phyloP scores from a whole-genome alignment of 2,797 vertebrate species.

The Knipowitschia caucasica region DNA sequence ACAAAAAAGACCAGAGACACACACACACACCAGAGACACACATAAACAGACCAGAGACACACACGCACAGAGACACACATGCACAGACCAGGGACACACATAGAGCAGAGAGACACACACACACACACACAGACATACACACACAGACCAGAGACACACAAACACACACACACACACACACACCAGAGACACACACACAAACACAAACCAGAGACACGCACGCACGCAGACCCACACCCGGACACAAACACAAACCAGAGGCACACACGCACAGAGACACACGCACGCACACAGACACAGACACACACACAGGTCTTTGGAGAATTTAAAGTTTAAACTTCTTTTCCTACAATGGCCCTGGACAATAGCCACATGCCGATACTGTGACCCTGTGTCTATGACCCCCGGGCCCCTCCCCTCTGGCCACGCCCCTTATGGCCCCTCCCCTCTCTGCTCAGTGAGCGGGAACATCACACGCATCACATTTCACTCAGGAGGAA shows the following conservation, averaged over 20 bases:
- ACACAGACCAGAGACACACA: no score
- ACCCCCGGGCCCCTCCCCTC: constrained; percentile 37
- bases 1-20: constrained; percentile 41
- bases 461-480: constrained; percentile 44
- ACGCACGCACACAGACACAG: constrained; percentile 42
- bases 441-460: constrained; percentile 28
- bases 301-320: constrained; percentile 31
- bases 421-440: constrained; percentile 27
- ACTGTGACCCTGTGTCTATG: constrained; percentile 49
- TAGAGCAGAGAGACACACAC: constrained; percentile 67
- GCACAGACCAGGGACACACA: constrained; percentile 56
- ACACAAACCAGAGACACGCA: no score
- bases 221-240: constrained; percentile 41
- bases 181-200: constrained; percentile 42
- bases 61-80: constrained; percentile 40
- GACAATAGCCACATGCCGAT: constrained; percentile 78
- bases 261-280: constrained; percentile 43
- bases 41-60: constrained; percentile 56
- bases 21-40: constrained; percentile 45
- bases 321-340: constrained; percentile 66
- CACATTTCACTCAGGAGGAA: constrained; percentile 37
- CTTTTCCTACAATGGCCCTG: constrained; percentile 41
- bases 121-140: constrained; percentile 42
- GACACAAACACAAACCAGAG: constrained; percentile 45
- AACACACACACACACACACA: constrained; percentile 51